These are phyloP conservation scores for Carterocephalus palaemon DNA, from an alignment of 2,888 invertebrate species.

Conservation along the genomic window DNA sequence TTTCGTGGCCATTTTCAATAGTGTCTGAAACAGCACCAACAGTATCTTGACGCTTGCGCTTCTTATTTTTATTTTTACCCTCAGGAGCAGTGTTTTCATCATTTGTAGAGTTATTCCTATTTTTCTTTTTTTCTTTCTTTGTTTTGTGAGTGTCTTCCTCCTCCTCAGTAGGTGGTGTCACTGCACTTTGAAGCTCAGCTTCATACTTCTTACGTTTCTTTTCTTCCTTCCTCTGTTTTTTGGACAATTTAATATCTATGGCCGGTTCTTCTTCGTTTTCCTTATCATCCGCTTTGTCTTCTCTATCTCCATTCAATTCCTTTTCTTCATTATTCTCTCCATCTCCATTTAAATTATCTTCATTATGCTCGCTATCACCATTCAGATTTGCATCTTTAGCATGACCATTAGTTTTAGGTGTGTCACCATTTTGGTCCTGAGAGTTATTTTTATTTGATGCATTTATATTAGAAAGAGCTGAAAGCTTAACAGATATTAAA, in stretches of 20 bases:
- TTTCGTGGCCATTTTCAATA: constrained; percentile 37
- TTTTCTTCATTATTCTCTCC: constrained; percentile 26
- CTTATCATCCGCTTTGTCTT: constrained; percentile 33
- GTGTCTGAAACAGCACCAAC: constrained; percentile 46
- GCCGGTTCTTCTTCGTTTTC: constrained; percentile 35
- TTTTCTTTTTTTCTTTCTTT: constrained; percentile 68
- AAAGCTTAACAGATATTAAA: constrained; percentile 77
- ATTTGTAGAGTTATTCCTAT: constrained; percentile 49
- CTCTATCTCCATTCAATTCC: constrained; percentile 33
- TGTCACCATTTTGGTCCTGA: constrained; percentile 43
- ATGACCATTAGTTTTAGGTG: constrained; percentile 31
- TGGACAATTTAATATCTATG: constrained; percentile 49
- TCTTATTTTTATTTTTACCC: constrained; percentile 59
- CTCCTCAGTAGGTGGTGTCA: constrained; percentile 43
- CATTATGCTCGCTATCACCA: constrained; percentile 24
- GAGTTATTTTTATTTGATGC: constrained; percentile 38
- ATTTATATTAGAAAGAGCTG: constrained; percentile 61
- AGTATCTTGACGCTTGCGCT: constrained; percentile 66
- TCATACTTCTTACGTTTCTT: constrained; percentile 71
- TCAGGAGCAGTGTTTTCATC: constrained; percentile 42
- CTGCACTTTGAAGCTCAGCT: constrained; percentile 65
- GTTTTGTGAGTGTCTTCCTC: constrained; percentile 42
- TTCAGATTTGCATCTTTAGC: constrained; percentile 17
- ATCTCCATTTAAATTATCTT: constrained; percentile 28
- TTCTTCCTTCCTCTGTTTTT: constrained; percentile 70